Base-by-base conservation (phyloP, 2,888 invertebrate genomes). In the Pollenia angustigena region DNA sequence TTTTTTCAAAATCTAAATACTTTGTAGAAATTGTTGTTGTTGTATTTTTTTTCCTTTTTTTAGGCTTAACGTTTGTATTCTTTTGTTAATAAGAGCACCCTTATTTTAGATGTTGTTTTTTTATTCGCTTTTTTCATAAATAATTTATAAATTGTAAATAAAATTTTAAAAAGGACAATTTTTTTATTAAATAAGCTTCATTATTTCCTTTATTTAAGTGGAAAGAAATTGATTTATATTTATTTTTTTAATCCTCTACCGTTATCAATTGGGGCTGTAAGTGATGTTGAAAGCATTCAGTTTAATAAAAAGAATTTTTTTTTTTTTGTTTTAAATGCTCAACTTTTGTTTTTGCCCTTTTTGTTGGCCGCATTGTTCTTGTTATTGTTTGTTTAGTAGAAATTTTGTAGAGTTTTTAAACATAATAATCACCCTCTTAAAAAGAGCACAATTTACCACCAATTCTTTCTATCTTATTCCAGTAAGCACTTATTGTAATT, bases 1-100 rank as follows among this genome's bases (percentile, higher is more conserved):
- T 83, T 4, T 80, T 32, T 81, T 78, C 40, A 56, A 78, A 84
- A 72, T 82, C 78, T 86, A 54, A 66, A 40, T 71, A 71, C 58
- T 88, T 85, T 52, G 68, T 66, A 78, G 46, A 54, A 54, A 4
- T 32, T 6, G 32, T 32, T 23, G 14, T 58, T 32, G 23, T 58
- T 32, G 10, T 58, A 18, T 2, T 23, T 23, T 54, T 18, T 64
- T 81, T 71, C 46, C 75, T 85, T 76, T 64, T 86, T 56, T 11
- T 42, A 48, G 46, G 14, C 23, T 42, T 69, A 23, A 40, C 14
- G n/a, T 18, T 71, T 12, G 44, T 52, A 48, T 75, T 60, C 12
- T 60, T 69, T 52, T 50, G 52, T 64, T 54, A 42, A 48, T 71
- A 71, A 44, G 18, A 74, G 81, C 69, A 69, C 84, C 52, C 18